These are phyloP conservation scores for Reticulitermes lucifugus DNA, from an alignment of 2,888 invertebrate species.

Conservation along the genomic window DNA sequence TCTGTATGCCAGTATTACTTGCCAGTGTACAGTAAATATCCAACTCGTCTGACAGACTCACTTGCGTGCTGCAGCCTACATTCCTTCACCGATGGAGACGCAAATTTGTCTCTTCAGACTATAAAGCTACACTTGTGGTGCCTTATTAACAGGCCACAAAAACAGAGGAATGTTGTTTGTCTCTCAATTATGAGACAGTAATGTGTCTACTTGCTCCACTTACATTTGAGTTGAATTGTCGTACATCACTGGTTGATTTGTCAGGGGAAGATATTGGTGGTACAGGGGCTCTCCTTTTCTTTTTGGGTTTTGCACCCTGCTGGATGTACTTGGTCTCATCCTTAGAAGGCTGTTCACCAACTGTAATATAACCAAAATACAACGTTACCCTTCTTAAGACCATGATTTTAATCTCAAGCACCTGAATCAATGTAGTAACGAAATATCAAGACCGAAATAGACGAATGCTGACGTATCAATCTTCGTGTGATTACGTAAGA, in stretches of 20 bases:
- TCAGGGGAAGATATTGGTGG: conserved; percentile 38
- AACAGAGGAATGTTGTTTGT: conserved; percentile 5
- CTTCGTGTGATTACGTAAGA: too few relatives aligned
- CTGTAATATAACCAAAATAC: conserved; percentile 12
- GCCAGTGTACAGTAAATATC: too few relatives aligned
- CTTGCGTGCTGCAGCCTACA: background rate
- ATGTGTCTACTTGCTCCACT: background rate
- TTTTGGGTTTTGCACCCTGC: conserved; percentile 47
- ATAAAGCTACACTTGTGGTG: background rate
- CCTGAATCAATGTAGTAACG: too few relatives aligned
- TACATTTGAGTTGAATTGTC: conserved; percentile 13
- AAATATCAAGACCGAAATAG: too few relatives aligned
- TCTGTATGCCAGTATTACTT: too few relatives aligned
- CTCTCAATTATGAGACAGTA: background rate
- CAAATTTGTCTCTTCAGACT: background rate
- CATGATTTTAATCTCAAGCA: background rate
- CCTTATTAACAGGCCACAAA: background rate
- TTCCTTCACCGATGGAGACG: background rate
- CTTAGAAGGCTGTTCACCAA: conserved; percentile 11
- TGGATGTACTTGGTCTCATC: conserved; percentile 27
- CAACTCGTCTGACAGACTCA: too few relatives aligned
- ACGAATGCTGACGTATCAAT: too few relatives aligned
- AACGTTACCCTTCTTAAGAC: background rate
- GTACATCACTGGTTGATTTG: background rate
- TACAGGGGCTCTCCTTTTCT: conserved; percentile 46